Base-by-base conservation (phyloP, 1,140 invertebrate species). In the Pinna nobilis region DNA sequence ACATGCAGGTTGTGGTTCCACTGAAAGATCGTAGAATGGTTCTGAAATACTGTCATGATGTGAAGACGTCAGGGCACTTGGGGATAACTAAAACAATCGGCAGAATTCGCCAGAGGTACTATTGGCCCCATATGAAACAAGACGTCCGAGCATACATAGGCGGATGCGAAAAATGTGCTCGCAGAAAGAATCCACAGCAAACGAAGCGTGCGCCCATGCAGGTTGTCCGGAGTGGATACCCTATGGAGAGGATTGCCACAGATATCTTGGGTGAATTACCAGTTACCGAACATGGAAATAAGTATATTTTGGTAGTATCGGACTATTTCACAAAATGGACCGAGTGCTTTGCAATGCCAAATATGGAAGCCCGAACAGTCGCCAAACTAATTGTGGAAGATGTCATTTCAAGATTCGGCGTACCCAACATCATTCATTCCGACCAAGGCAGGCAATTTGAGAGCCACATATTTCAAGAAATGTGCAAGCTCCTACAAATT, bases 401-500 rank as follows among this genome's bases (percentile, higher is more conserved):
- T 13, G 63, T 90, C 20, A 80, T 77, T 53, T n/a, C 41, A 11
- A 44, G 74, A 41, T 71, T 65, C 37, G 74, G 68, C 5, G 33
- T 70, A n/a, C 74, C 67, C 15, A 6, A 53, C 5, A 33, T 49
- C 2, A 65, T 65, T 7, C 63, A 65, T 51, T 65, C 63, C 20
- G 63, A 65, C 47, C 41, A 65, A 28, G 63, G 63, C 15, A 11
- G 44, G 18, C 63, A 65, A 65, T 65, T 28, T 51, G 63, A 65
- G n/a, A 51, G 63, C 23, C 25, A 50, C 3, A 2, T 65, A 7
- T 65, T 65, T 20, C 4, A 57, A 57, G 53, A 57, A 7, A 28
- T 57, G 25, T 63, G 60, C 47, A 44, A 28, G 23, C 30, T 63
- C 3, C 25, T 63, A 2, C 9, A 32, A 3, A 25, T 63, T 3